Evolutionary conservation across 2,888 invertebrate species (phyloP), one percentile per base, ranked within the genome.

Genomic region (Dynastes maya): DNA sequence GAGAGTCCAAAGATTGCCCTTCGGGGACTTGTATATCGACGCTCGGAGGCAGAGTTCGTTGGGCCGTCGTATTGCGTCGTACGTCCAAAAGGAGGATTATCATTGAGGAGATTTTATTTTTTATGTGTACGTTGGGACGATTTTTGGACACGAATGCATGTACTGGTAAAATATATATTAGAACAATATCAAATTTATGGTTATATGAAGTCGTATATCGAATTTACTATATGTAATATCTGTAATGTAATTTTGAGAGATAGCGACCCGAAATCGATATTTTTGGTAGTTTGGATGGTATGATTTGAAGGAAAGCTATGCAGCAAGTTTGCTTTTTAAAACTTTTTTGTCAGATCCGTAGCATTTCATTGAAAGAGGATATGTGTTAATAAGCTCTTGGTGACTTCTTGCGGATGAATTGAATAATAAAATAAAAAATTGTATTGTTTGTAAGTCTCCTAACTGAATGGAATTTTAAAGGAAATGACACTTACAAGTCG

Each of bases 1-100:
- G 71, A 71, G 77, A 68, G 77, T 77, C 77, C 77, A 70, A 77
- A 77, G 77, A 77, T 77, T 68, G 51, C 77, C 58, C 77, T 70
- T 70, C 37, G 11, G 77, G 77, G 77, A 77, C 61, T 71, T 77
- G 77, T 70, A 77, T 68, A 77, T 77, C 51, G 77, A 61, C 71
- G 77, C 77, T 77, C 16, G 2, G 77, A 61, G 77, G 55, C 51
- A 11, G 37, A 45, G 55, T 68, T 45, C 77, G 49, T 51, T 45
- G 55, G 51, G 53, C 65, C 45, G 51, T n/a, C 68, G 70, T 68
- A 68, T 51, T 68, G 71, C 70, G 70, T 68, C 61, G 61, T 29
- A 71, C 77, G 55, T 77, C 71, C 71, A 37, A 71, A 71, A 71
- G 55, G 71, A 37, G 55, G 55, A 71, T 71, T 71, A 71, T 71